Conservation (phyloP, 2,113 vertebrate species). For the Orycteropus afer region DNA sequence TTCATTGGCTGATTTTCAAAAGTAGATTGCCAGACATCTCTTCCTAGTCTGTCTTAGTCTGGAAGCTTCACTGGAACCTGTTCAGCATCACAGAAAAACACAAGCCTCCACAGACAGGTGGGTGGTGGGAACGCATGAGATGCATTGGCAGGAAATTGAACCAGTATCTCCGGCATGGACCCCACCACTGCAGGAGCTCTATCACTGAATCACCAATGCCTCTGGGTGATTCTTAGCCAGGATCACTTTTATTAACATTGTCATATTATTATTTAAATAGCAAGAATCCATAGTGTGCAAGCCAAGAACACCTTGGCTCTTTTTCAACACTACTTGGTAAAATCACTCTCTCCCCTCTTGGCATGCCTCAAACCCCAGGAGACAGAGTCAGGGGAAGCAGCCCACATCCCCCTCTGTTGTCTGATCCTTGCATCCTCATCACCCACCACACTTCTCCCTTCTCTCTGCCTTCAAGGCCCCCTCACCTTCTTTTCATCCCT, state of each 20-base stretch:
- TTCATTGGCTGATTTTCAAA: not conserved
- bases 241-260: not conserved
- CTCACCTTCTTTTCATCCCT: not conserved
- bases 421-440: not conserved
- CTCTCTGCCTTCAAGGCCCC: not conserved
- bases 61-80: not conserved
- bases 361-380: not conserved
- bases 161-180: not conserved
- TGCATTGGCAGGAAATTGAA: not conserved
- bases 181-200: too few species aligned
- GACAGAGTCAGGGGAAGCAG: fast-evolving
- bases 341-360: not conserved
- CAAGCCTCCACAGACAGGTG: not conserved
- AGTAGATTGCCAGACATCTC: not conserved
- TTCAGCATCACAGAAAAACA: not conserved
- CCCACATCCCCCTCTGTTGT: not conserved
- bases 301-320: not conserved
- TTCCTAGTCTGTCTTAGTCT: not conserved
- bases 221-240: not conserved
- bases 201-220: not conserved
- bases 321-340: not conserved
- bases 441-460: not conserved
- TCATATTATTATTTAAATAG: not conserved
- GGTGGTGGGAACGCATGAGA: too few species aligned
- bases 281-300: not conserved